phyloP scores from a whole-genome alignment of 2,797 vertebrate species.

The Myotis daubentonii region DNA sequence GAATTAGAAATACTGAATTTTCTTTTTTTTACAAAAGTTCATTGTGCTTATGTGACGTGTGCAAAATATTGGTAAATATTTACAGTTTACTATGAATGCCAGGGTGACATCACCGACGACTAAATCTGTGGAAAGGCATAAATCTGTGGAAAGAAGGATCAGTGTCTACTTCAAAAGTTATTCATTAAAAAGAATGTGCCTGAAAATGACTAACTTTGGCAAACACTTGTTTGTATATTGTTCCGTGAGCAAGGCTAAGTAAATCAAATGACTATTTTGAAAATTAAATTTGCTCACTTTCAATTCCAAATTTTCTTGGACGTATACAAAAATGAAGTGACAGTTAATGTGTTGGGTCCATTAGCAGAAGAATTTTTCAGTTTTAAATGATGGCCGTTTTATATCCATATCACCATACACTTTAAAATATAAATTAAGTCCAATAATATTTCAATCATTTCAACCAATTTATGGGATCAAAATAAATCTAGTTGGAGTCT shows the following conservation, averaged over 20 bases:
- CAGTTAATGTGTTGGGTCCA: background rate
- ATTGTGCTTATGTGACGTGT: background rate
- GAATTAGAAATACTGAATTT: background rate
- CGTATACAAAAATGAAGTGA: background rate
- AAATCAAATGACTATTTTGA: background rate
- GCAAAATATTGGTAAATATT: background rate
- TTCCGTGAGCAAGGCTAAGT: background rate
- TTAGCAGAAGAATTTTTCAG: background rate
- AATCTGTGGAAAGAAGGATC: background rate
- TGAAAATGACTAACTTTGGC: background rate
- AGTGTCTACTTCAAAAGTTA: background rate
- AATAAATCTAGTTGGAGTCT: background rate
- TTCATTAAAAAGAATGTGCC: background rate
- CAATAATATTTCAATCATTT: background rate
- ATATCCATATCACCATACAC: background rate
- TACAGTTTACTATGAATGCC: background rate
- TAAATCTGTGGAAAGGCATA: background rate
- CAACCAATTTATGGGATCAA: background rate
- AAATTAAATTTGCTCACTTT: slow-evolving; percentile 22
- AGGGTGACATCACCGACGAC: background rate
- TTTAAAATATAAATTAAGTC: background rate
- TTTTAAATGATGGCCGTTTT: background rate
- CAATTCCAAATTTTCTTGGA: background rate
- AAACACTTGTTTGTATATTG: background rate
- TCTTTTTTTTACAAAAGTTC: background rate